Conservation (phyloP, 2,113 vertebrate genomes). For the Dolichallabes microphthalmus region DNA sequence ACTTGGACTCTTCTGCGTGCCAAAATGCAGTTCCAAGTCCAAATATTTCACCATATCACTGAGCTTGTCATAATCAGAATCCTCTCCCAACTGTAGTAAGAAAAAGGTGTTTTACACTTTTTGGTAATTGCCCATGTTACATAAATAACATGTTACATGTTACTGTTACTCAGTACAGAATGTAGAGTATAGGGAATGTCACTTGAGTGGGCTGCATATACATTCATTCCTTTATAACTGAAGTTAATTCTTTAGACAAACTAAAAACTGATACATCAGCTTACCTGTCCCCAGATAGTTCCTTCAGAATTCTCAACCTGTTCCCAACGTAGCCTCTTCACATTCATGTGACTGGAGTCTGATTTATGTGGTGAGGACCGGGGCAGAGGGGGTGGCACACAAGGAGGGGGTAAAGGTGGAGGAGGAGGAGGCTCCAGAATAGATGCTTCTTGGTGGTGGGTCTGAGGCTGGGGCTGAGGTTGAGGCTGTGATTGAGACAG, state of each 20-base stretch:
- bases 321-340: constrained; percentile 96
- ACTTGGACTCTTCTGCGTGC: constrained; percentile 89
- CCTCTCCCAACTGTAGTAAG: constrained; percentile 80
- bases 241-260: background rate
- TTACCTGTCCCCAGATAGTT: constrained; percentile 97
- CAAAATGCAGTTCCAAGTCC: constrained; percentile 95
- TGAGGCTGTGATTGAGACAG: constrained; percentile 61
- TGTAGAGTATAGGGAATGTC: background rate
- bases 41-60: constrained; percentile 99
- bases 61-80: constrained; percentile 94
- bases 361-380: constrained; percentile 75
- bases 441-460: constrained; percentile 53
- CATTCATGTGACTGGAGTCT: constrained; percentile 93
- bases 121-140: background rate
- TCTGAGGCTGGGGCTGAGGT: constrained; percentile 57
- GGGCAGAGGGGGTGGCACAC: constrained; percentile 73
- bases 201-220: background rate
- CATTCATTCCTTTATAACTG: background rate
- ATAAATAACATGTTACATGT: too few relatives aligned
- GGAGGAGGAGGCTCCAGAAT: constrained; percentile 69
- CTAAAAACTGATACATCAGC: constrained; percentile 25
- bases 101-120: background rate
- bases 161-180: background rate
- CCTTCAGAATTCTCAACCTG: constrained; percentile 97
- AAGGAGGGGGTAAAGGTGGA: constrained; percentile 74